These are phyloP conservation scores for Sorex araneus DNA, from an alignment of 2,113 vertebrate genomes.

Conservation along the genomic window DNA sequence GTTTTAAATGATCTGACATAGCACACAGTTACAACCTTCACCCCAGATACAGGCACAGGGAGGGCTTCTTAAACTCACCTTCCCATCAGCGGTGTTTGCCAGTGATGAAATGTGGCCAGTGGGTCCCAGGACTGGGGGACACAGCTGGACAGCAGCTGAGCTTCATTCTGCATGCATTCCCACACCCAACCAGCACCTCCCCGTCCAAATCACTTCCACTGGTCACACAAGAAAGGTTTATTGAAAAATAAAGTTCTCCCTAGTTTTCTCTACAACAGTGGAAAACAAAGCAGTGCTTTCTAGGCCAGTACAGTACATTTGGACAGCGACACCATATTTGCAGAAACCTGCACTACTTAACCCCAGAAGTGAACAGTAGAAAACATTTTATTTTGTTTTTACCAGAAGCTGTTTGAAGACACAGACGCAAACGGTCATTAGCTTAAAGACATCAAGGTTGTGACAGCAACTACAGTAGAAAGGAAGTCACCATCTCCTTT, in stretches of 20 bases:
- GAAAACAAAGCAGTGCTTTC: constrained; percentile 89
- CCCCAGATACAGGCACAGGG: no score
- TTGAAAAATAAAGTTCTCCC: constrained; percentile 99
- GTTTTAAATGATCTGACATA: not conserved
- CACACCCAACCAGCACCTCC: not conserved
- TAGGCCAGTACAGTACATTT: constrained; percentile 85
- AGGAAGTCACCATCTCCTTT: constrained; percentile 65
- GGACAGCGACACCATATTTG: constrained; percentile 84
- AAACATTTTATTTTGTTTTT: not conserved
- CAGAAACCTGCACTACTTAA: constrained; percentile 47
- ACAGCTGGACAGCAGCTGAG: not conserved
- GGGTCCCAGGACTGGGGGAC: rapidly evolving
- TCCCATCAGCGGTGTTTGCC: not conserved
- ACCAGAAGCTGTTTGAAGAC: constrained; percentile 70
- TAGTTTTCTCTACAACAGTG: constrained; percentile 92
- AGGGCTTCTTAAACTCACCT: no score
- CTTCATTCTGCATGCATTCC: not conserved
- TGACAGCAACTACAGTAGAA: constrained; percentile 52
- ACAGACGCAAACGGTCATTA: not conserved
- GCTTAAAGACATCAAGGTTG: constrained; percentile 36
- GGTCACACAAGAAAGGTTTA: constrained; percentile 94
- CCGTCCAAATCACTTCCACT: constrained; percentile 76
- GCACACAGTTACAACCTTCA: not conserved
- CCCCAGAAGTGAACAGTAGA: constrained; percentile 52
- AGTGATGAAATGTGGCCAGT: rapidly evolving